Conservation (phyloP, 2,888 invertebrate species). For the Latheticus oryzae region DNA sequence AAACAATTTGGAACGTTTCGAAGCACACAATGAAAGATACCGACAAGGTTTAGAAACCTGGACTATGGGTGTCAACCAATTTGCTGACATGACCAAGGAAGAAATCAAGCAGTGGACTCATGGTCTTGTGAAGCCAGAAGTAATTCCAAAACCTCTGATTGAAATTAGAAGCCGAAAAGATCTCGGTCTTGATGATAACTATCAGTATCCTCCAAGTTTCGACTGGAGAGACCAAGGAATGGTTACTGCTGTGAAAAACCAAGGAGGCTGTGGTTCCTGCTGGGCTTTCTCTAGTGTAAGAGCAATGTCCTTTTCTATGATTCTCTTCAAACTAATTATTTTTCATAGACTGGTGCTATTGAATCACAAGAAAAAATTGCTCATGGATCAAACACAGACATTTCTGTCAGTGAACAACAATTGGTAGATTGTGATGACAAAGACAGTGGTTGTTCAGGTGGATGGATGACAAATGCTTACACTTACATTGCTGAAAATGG, state of each 20-base stretch:
- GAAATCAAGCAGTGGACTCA: conserved; percentile 29
- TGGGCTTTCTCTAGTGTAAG: conserved; percentile 34
- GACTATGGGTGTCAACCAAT: conserved; percentile 20
- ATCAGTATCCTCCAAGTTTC: conserved; percentile 5
- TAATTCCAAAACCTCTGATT: conserved; percentile 9
- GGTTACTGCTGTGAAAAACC: conserved; percentile 27
- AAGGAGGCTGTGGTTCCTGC: conserved; percentile 31
- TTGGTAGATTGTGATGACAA: conserved; percentile 37
- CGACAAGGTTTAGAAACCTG: conserved; percentile 1
- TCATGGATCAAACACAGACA: conserved; percentile 11
- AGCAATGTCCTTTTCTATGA: background rate
- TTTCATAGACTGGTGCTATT: conserved; percentile 19
- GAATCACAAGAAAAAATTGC: conserved; percentile 18
- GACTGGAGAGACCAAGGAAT: conserved; percentile 29
- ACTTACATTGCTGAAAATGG: conserved; percentile 17
- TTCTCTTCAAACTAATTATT: background rate
- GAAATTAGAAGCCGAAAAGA: conserved; percentile 2
- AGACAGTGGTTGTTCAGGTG: conserved; percentile 10
- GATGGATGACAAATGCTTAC: conserved; percentile 29
- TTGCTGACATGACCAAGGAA: conserved; percentile 16
- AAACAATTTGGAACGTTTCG: conserved; percentile 8
- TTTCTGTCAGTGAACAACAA: conserved; percentile 27
- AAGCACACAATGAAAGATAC: conserved; percentile 27
- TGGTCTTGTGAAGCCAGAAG: conserved; percentile 2
- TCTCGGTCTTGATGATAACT: background rate